Evolutionary conservation across 2,797 vertebrate species (phyloP).

Genomic region (Rhodeus uyekii): DNA sequence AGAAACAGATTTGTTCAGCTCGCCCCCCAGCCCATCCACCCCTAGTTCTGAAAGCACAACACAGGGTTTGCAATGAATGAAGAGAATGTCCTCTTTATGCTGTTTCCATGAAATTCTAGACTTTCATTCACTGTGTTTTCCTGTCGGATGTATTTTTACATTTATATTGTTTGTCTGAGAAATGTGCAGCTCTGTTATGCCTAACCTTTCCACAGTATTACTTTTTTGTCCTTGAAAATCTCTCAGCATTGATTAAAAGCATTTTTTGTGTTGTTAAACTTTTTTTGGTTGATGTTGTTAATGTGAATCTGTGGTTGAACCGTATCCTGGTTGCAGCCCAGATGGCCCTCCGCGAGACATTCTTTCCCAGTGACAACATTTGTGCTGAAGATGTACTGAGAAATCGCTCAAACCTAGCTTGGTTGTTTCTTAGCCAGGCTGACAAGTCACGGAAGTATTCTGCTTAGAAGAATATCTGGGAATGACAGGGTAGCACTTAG

Average conservation of each 20-base stretch:
- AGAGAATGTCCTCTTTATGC: slow-evolving; percentile 59
- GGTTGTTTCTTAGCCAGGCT: slow-evolving; percentile 42
- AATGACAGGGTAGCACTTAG: slow-evolving; percentile 65
- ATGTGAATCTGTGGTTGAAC: slow-evolving; percentile 40
- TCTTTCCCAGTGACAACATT: slow-evolving; percentile 56
- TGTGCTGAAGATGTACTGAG: slow-evolving; percentile 39
- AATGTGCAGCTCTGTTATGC: background rate
- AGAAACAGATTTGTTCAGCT: slow-evolving; percentile 77
- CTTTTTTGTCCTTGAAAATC: background rate
- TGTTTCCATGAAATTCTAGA: slow-evolving; percentile 51
- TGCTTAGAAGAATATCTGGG: slow-evolving; percentile 57
- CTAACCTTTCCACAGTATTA: slow-evolving; percentile 30
- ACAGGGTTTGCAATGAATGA: slow-evolving; percentile 57
- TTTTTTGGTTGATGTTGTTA: slow-evolving; percentile 56
- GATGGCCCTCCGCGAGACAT: slow-evolving; percentile 53
- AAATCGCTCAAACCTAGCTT: background rate
- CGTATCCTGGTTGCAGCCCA: slow-evolving; percentile 60
- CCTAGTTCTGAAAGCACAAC: slow-evolving; percentile 51
- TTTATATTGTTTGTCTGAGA: slow-evolving; percentile 1
- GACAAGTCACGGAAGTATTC: slow-evolving; percentile 56
- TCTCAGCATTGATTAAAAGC: slow-evolving; percentile 44
- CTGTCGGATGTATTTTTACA: slow-evolving; percentile 5
- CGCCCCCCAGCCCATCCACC: slow-evolving; percentile 64
- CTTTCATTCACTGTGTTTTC: slow-evolving; percentile 25
- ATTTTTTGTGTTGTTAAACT: slow-evolving; percentile 56